These are phyloP conservation scores for Pelusios castaneus DNA, from an alignment of 2,113 vertebrate genomes.

Conservation along the genomic window DNA sequence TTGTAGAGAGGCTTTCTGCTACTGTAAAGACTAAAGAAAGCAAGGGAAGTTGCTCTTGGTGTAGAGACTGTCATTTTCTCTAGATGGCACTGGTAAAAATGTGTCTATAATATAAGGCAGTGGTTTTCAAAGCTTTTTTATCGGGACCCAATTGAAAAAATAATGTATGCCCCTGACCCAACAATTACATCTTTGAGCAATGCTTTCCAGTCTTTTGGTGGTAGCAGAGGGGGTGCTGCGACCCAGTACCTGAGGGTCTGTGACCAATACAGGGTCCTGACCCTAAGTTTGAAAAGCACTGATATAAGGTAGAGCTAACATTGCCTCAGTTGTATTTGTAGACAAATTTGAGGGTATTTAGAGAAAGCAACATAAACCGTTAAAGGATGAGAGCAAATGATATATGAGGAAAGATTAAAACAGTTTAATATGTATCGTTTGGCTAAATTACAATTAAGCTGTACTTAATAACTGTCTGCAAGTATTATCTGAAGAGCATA, in stretches of 20 bases:
- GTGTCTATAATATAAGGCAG: not conserved
- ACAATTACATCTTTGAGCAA: too few relatives aligned
- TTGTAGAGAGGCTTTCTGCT: not conserved
- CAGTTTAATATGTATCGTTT: conserved; percentile 7
- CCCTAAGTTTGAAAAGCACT: too few relatives aligned
- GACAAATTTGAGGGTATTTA: conserved; percentile 1
- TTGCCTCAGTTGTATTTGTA: not conserved
- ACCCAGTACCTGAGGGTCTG: too few relatives aligned
- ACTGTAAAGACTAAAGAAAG: not conserved
- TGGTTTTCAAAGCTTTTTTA: too few relatives aligned
- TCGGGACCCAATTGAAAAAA: too few relatives aligned
- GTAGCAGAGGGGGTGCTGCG: too few relatives aligned
- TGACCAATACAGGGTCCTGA: too few relatives aligned
- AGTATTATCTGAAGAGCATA: conserved; percentile 47
- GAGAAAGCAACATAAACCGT: conserved; percentile 29
- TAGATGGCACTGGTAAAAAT: not conserved
- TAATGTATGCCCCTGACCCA: too few relatives aligned
- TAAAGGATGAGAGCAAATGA: conserved; percentile 33
- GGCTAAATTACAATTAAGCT: conserved; percentile 51
- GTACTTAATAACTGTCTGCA: conserved; percentile 23
- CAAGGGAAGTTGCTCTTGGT: not conserved
- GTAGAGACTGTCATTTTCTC: not conserved
- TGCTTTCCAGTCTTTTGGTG: too few relatives aligned
- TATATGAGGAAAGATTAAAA: conserved; percentile 63
- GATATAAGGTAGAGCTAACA: not conserved